Evolutionary conservation across 2,797 vertebrate species (phyloP).

Genomic region (Xyrichtys novacula): DNA sequence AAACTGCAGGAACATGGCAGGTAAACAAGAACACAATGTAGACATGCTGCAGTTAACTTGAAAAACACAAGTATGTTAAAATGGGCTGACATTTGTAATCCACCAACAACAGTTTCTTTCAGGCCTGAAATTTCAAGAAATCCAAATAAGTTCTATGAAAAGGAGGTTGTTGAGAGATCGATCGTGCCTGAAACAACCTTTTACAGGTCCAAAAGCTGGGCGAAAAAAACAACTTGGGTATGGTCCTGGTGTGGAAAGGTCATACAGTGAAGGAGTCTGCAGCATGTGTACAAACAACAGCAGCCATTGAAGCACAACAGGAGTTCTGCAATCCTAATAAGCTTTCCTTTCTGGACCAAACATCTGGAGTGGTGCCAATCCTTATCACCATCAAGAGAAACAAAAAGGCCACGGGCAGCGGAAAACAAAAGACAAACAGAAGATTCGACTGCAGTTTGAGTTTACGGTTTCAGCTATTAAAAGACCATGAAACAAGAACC

Average conservation of each 20-base stretch:
- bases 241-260: not conserved
- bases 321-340: not conserved
- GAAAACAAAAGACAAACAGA: not conserved
- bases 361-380: not conserved
- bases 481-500: not conserved
- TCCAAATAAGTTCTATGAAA: not conserved
- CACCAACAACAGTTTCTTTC: not conserved
- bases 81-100: not conserved
- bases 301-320: not conserved
- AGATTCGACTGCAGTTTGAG: not conserved
- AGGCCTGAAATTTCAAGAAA: not conserved
- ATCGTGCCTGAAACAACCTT: not conserved
- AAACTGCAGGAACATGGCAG: constrained; percentile 25
- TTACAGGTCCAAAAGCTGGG: not conserved
- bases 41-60: not conserved
- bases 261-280: not conserved
- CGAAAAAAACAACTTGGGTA: not conserved
- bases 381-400: constrained; percentile 3
- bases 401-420: not conserved
- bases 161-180: not conserved
- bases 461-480: not conserved
- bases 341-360: not conserved
- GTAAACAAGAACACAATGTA: constrained; percentile 23
- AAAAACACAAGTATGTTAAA: constrained; percentile 1
- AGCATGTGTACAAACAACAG: constrained; percentile 7